Evolutionary conservation across 2,888 invertebrate genomes (phyloP).

Genomic region (Arge pagana): DNA sequence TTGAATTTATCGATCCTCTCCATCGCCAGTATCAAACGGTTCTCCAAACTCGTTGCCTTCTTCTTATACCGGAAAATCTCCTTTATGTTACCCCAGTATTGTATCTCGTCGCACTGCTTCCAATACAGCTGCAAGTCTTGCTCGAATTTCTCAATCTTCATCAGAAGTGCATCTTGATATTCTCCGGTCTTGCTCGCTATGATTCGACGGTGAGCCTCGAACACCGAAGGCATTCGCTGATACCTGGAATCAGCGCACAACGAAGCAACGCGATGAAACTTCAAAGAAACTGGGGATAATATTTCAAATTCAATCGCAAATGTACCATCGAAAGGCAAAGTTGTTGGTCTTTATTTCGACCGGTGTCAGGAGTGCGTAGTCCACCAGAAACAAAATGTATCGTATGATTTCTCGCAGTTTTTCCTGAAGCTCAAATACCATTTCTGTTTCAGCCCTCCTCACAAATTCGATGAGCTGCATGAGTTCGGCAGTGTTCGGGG

Average conservation of each 20-base stretch:
- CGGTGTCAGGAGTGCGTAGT: slow-evolving; percentile 78
- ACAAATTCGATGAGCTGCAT: slow-evolving; percentile 83
- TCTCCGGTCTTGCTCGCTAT: slow-evolving; percentile 82
- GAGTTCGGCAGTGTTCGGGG: slow-evolving; percentile 82
- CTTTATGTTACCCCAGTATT: slow-evolving; percentile 84
- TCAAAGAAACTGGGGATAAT: too few species aligned
- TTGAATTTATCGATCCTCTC: slow-evolving; percentile 86
- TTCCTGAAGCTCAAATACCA: slow-evolving; percentile 76
- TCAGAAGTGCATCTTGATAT: slow-evolving; percentile 81
- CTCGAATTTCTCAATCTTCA: slow-evolving; percentile 78
- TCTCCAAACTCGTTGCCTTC: slow-evolving; percentile 79
- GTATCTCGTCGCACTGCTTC: slow-evolving; percentile 81
- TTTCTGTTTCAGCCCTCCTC: slow-evolving; percentile 72
- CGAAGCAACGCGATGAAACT: too few species aligned
- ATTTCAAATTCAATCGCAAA: too few species aligned
- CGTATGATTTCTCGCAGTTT: slow-evolving; percentile 70
- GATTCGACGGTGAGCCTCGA: slow-evolving; percentile 81
- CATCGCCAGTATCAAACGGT: slow-evolving; percentile 70
- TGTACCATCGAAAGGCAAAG: slow-evolving; percentile 80
- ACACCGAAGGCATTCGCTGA: slow-evolving; percentile 76
- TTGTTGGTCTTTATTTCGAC: slow-evolving; percentile 89
- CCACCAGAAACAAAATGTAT: slow-evolving; percentile 82
- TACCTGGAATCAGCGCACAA: too few species aligned
- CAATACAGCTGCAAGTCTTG: slow-evolving; percentile 81
- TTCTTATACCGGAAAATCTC: slow-evolving; percentile 82